Evolutionary conservation across 1,140 invertebrate species (phyloP).

Genomic region (Sarcophaga peregrina): DNA sequence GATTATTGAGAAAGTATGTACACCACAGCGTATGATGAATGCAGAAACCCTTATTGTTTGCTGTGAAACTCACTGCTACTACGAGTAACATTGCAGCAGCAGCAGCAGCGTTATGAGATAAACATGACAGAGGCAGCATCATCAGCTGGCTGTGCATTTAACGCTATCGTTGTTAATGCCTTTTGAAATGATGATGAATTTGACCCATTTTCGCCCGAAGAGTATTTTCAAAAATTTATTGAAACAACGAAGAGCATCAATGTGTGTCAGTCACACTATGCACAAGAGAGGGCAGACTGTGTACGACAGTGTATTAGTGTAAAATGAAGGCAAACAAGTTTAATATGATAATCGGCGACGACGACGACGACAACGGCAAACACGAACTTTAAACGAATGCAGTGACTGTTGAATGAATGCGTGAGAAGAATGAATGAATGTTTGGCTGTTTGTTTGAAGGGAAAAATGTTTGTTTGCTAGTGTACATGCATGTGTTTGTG

Average conservation of each 20-base stretch:
- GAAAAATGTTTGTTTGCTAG: too few species aligned
- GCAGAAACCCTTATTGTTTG: not conserved
- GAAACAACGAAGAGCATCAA: conserved; percentile 1
- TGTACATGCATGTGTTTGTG: too few species aligned
- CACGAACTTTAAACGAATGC: conserved; percentile 8
- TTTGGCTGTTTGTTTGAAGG: too few species aligned
- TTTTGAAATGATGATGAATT: not conserved
- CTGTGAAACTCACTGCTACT: not conserved
- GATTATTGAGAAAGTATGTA: too few species aligned
- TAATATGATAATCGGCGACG: too few species aligned
- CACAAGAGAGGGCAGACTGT: not conserved
- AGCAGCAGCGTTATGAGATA: not conserved
- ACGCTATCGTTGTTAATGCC: not conserved
- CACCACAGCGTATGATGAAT: not conserved
- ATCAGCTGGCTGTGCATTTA: not conserved
- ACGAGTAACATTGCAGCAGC: not conserved
- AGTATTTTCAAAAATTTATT: conserved; percentile 13
- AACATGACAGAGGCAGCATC: not conserved
- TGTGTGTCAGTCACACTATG: conserved; percentile 6
- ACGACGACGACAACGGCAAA: too few species aligned
- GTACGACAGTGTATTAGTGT: not conserved
- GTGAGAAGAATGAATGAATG: not conserved
- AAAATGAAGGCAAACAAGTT: not conserved
- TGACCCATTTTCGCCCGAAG: not conserved
- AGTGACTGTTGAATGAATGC: not conserved